Conservation (phyloP, 2,113 vertebrate species). For the Ptychochromis oligacanthus region DNA sequence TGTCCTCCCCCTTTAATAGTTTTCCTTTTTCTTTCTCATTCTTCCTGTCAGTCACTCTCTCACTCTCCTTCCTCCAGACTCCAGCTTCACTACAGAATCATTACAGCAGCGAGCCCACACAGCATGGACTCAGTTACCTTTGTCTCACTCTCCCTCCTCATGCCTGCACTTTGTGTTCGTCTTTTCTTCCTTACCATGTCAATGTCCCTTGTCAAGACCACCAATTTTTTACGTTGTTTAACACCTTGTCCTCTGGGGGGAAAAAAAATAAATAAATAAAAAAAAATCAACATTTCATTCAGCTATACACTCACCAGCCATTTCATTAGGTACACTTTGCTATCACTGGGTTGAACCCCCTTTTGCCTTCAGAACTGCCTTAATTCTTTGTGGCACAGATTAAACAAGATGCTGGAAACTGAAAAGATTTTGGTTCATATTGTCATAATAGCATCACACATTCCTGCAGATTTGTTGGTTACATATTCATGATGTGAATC, state of each 20-base stretch:
- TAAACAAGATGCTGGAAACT: not conserved
- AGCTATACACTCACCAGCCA: not conserved
- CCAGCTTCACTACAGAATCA: slow-evolving; percentile 52
- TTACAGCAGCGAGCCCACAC: slow-evolving; percentile 68
- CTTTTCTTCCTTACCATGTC: not conserved
- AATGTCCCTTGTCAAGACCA: not conserved
- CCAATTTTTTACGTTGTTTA: not conserved
- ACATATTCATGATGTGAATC: too few species aligned
- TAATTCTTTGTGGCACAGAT: not conserved
- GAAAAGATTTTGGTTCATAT: not conserved
- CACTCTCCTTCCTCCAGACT: slow-evolving; percentile 56
- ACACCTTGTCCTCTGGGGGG: not conserved
- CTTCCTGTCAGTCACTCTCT: slow-evolving; percentile 46
- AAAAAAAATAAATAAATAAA: too few species aligned
- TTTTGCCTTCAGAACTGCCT: not conserved
- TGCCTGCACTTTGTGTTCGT: not conserved
- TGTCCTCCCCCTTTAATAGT: slow-evolving; percentile 63
- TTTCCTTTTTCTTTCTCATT: slow-evolving; percentile 47
- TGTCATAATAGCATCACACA: not conserved
- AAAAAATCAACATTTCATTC: not conserved
- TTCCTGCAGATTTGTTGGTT: not conserved
- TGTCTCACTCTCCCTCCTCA: slow-evolving; percentile 25
- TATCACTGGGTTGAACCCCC: not conserved
- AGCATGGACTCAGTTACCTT: slow-evolving; percentile 61
- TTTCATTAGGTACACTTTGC: not conserved